These are phyloP conservation scores for Salminus brasiliensis DNA, from an alignment of 2,113 vertebrate species.

Conservation along the genomic window DNA sequence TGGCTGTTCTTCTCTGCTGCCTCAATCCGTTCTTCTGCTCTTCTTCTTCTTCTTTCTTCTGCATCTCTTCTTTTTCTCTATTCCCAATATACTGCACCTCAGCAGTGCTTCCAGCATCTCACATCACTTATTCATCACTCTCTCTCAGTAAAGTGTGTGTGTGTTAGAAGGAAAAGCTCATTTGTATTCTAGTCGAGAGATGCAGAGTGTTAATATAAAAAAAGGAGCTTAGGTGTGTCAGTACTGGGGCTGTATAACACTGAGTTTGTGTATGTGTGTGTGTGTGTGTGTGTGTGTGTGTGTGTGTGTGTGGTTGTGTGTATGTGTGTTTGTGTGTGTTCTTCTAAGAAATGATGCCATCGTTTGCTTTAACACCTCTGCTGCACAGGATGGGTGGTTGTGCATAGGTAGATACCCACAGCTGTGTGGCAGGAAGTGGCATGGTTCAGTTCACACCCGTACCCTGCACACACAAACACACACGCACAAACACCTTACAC, in stretches of 20 bases:
- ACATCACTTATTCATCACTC: constrained; percentile 33
- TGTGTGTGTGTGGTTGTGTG: background rate
- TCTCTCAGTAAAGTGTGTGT: background rate
- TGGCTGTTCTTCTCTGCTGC: background rate
- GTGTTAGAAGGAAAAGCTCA: background rate
- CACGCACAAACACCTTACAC: constrained; percentile 13
- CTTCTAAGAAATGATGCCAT: background rate
- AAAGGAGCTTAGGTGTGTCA: background rate
- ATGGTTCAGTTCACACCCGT: constrained; percentile 29
- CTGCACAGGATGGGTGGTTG: constrained; percentile 50
- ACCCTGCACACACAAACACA: constrained; percentile 8
- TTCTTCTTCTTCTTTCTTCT: no score
- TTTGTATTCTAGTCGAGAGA: background rate
- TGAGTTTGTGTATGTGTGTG: background rate
- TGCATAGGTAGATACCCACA: constrained; percentile 43
- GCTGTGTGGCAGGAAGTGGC: constrained; percentile 52
- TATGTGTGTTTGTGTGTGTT: background rate
- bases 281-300: background rate
- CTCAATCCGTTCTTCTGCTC: background rate
- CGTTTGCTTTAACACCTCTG: constrained; percentile 44
- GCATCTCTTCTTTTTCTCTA: background rate
- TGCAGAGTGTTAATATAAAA: background rate
- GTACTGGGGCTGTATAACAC: no score
- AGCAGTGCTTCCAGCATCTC: constrained; percentile 5
- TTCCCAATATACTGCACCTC: constrained; percentile 10